Percentiles rank a stretch among this genome's conserved stretches.
Evolutionary conservation across 2,888 invertebrate species (phyloP).

Genomic region (Heliconius ismenius): DNA sequence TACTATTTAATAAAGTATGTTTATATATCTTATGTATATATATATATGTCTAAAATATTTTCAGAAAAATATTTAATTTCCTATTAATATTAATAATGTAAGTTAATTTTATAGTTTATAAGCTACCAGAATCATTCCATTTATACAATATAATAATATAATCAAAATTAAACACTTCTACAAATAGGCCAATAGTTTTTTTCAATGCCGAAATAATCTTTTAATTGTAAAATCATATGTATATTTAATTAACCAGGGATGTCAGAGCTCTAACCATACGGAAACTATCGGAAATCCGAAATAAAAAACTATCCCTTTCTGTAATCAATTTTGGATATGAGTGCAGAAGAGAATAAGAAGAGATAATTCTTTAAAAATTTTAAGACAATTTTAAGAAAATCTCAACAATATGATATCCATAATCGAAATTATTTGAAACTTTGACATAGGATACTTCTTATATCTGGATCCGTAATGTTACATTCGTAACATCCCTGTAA

Average conservation of each 20-base stretch:
- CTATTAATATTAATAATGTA: neutral
- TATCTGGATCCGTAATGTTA: neutral
- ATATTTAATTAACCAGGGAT: neutral
- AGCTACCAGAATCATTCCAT: neutral
- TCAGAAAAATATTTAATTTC: conserved; percentile 10
- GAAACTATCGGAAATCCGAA: too few relatives aligned
- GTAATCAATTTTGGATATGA: neutral
- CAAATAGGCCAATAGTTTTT: neutral
- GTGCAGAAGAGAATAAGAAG: too few relatives aligned
- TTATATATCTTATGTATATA: neutral
- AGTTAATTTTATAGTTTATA: neutral
- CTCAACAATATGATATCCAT: neutral
- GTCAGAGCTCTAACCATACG: neutral
- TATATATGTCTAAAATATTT: neutral
- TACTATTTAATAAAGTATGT: neutral
- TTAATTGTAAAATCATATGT: neutral
- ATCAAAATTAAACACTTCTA: neutral
- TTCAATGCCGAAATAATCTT: neutral
- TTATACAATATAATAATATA: neutral
- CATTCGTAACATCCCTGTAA: neutral
- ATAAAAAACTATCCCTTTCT: neutral
- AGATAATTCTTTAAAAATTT: too few relatives aligned
- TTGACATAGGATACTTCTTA: too few relatives aligned
- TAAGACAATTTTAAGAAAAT: too few relatives aligned
- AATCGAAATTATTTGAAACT: neutral